Conservation (phyloP, 2,797 vertebrate species). For the Acanthurus leucopareius region DNA sequence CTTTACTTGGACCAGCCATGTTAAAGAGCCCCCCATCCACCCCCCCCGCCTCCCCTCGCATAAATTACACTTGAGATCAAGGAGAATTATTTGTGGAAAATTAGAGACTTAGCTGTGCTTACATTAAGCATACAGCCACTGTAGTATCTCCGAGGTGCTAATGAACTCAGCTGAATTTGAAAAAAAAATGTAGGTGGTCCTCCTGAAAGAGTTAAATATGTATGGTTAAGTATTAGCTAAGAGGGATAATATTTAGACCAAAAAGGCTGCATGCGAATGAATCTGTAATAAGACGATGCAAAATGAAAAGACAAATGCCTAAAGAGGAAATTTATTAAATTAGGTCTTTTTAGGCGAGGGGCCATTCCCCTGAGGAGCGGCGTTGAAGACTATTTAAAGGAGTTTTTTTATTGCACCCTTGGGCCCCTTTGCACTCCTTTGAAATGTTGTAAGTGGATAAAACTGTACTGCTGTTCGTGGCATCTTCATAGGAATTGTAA, state of each 20-base stretch:
- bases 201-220: slow-evolving; percentile 82
- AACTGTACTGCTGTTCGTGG: slow-evolving; percentile 80
- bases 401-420: slow-evolving; percentile 80
- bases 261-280: slow-evolving; percentile 74
- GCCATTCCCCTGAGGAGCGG: slow-evolving; percentile 74
- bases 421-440: slow-evolving; percentile 82
- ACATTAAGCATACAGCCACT: slow-evolving; percentile 80
- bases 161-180: slow-evolving; percentile 81
- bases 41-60: slow-evolving; percentile 60
- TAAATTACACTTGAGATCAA: slow-evolving; percentile 85
- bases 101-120: slow-evolving; percentile 83
- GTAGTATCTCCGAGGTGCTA: slow-evolving; percentile 85
- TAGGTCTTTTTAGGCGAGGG: slow-evolving; percentile 84
- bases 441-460: slow-evolving; percentile 85
- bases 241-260: slow-evolving; percentile 85
- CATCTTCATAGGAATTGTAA: slow-evolving; percentile 81
- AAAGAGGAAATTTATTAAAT: slow-evolving; percentile 90
- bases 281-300: slow-evolving; percentile 85
- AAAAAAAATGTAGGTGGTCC: slow-evolving; percentile 86
- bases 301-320: slow-evolving; percentile 83
- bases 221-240: slow-evolving; percentile 85
- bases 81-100: slow-evolving; percentile 88
- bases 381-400: slow-evolving; percentile 85
- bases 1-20: slow-evolving; percentile 77
- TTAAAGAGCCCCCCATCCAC: slow-evolving; percentile 7